Base-by-base conservation (phyloP, 1,140 invertebrate genomes). In the Dryas iulia region DNA sequence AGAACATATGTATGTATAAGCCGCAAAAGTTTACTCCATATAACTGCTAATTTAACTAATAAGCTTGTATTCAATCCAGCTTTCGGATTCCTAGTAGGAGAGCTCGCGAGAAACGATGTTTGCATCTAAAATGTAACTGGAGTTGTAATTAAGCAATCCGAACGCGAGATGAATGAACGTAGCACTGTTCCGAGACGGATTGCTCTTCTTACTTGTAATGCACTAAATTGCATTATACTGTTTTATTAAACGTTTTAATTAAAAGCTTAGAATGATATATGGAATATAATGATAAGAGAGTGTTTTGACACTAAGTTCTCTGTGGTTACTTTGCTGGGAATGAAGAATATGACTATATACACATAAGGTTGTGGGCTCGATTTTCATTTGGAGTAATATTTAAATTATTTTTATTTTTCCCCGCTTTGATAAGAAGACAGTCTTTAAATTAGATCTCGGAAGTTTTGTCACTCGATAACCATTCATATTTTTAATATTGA, bases 61-160 rank as follows among this genome's bases (percentile, higher is more conserved):
- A 69, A 56, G 60, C 53, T 67, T 62, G 59, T 63, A 66, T 72
- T 72, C 62, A 72, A 72, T 72, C 65, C 21, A 59, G 61, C 61
- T 64, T 59, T 66, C 65, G 70, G 47, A 31, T 72, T 68, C 60
- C 70, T 30, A 72, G 64, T 59, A 61, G n/a, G n/a, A n/a, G n/a
- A n/a, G 65, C 21, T 62, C 69, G 59, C 24, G 59, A 71, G 64
- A 58, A 73, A 79, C 77, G 72, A 66, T 69, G 70, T 72, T 79
- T 81, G 77, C 76, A 79, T 81, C 73, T 71, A 69, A 76, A 78
- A 77, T 77, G 74, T 70, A 74, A 76, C 74, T 70, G 63, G 69
- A 53, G 64, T 71, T 66, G 72, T 73, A 81, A 78, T 81, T 77
- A 78, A 79, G 74, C 73, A 74, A 77, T 71, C 65, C 72, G 74